Conservation (phyloP, 2,797 vertebrate species). For the Pteronotus mesoamericanus region DNA sequence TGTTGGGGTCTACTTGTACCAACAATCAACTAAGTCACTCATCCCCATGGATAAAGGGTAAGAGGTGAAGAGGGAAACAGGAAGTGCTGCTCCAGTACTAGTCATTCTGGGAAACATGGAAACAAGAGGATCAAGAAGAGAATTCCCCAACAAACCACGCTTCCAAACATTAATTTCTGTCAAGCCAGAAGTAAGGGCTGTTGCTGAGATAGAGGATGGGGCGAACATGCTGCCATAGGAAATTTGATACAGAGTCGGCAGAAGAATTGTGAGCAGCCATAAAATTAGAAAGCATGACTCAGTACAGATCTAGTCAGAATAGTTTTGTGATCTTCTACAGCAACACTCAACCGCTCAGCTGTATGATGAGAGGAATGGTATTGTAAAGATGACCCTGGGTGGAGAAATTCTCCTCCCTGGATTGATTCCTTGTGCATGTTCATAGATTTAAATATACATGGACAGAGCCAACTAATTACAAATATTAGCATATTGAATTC, state of each 20-base stretch:
- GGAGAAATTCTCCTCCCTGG: slow-evolving; percentile 41
- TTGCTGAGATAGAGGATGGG: slow-evolving; percentile 42
- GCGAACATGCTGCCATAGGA: slow-evolving; percentile 32
- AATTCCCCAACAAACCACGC: background rate
- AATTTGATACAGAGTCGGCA: slow-evolving; percentile 56
- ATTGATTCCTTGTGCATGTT: background rate
- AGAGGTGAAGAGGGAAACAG: background rate
- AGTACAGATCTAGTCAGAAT: slow-evolving; percentile 53
- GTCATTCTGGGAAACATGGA: background rate
- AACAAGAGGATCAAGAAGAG: background rate
- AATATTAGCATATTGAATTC: background rate
- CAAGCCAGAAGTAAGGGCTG: slow-evolving; percentile 35
- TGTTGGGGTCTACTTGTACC: background rate
- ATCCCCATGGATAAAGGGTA: background rate
- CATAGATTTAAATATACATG: background rate
- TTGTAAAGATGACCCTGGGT: slow-evolving; percentile 46
- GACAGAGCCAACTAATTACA: slow-evolving; percentile 9
- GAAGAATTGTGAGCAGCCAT: slow-evolving; percentile 55
- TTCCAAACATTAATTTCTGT: slow-evolving; percentile 15
- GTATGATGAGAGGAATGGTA: slow-evolving; percentile 24
- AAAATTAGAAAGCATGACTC: slow-evolving; percentile 67
- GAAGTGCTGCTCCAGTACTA: background rate
- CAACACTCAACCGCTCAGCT: slow-evolving; percentile 64
- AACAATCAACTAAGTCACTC: background rate
- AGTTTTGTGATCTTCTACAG: slow-evolving; percentile 65